Base-by-base conservation (phyloP, 1,140 invertebrate species). In the Intoshia linei region DNA sequence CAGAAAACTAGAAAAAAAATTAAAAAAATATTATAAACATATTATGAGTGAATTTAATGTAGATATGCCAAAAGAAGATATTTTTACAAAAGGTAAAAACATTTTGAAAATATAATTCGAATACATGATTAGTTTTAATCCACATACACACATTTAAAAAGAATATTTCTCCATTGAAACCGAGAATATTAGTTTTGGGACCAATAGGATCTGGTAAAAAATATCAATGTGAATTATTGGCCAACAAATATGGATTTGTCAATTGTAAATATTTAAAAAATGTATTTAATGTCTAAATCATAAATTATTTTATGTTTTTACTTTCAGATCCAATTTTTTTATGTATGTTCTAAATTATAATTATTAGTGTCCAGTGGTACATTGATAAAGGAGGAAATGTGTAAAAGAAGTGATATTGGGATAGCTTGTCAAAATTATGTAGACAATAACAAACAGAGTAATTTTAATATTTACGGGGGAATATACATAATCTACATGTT, bases 51-150 rank as follows among this genome's bases (percentile, higher is more conserved):
- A 30, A 13, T 45, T 59, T 21, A 58, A 59, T 47, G 57, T 53
- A 39, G 55, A 59, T 46, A 55, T 57, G 35, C 57, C 57, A 4
- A 52, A 55, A 43, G 50, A 48, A 6, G 57, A 59, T 44, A 51
- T 59, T 15, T 55, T 54, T 39, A 46, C 50, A 35, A 50, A 57
- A 52, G 51, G 54, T 58, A 29, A 37, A 18, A 23, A 19, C 25
- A 27, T 27, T 27, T 27, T 10, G n/a, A n/a, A 27, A 27, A 10
- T 27, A 7, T n/a, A 27, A 27, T 27, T 27, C 7, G 7, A 27
- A 27, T 10, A 10, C 7, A 27, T n/a, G 25, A n/a, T 14, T 11
- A 53, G 53, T 46, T 21, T 45, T 48, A 29, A 46, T 49, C 11
- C 55, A 50, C 41, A 30, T 55, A n/a, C 46, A 47, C 37, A 44